Conservation (phyloP, 92 coral and sea anemone genomes). For the Zoanthus gigantus region DNA sequence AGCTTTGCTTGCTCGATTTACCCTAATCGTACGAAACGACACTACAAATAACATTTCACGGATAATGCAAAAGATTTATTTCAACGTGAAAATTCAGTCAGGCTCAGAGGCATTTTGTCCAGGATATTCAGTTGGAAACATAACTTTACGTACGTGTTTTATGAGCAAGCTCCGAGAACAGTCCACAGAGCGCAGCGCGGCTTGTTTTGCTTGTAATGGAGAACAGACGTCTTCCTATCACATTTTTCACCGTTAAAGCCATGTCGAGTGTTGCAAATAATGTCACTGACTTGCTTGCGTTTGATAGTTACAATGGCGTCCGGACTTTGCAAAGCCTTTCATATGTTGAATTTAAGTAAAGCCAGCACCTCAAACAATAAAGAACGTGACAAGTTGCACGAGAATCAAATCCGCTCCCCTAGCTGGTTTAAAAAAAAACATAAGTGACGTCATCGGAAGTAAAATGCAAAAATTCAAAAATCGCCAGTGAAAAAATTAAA, state of each 20-base stretch:
- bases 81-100: background rate
- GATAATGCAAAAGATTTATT: background rate
- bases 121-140: background rate
- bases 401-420: background rate
- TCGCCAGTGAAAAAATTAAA: background rate
- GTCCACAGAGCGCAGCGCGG: background rate
- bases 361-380: background rate
- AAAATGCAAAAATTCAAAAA: background rate
- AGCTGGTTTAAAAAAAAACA: background rate
- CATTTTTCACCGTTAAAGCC: background rate
- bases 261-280: background rate
- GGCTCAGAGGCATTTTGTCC: background rate
- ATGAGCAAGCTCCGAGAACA: background rate
- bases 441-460: background rate
- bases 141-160: background rate
- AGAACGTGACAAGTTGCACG: conserved; percentile 11
- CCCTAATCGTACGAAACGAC: background rate
- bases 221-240: background rate
- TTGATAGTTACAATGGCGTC: background rate
- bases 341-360: background rate
- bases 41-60: background rate
- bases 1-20: background rate
- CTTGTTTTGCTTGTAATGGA: background rate
- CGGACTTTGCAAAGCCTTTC: background rate
- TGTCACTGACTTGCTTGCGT: background rate